Evolutionary conservation across 2,113 vertebrate species (phyloP).

Genomic region (Lophius piscatorius): DNA sequence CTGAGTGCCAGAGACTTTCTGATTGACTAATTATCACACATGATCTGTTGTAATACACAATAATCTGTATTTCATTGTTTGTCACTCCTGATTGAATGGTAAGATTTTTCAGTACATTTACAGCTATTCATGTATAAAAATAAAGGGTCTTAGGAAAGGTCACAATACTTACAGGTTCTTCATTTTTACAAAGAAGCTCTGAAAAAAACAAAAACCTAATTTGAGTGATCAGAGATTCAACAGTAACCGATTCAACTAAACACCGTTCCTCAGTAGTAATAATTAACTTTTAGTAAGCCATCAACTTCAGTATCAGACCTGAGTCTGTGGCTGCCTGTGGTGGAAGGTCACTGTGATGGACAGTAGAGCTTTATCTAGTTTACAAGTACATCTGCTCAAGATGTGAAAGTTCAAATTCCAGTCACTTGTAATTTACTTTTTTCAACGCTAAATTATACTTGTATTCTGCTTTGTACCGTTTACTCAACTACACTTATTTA

Average conservation of each 20-base stretch:
- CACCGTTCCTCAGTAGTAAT: slow-evolving; percentile 2
- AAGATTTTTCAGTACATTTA: too few species aligned
- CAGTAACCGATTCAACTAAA: not conserved
- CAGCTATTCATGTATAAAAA: too few species aligned
- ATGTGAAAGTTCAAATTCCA: too few species aligned
- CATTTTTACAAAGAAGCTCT: slow-evolving; percentile 80
- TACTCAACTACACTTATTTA: not conserved
- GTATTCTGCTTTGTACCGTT: not conserved
- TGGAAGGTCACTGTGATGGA: slow-evolving; percentile 1
- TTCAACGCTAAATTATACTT: too few species aligned
- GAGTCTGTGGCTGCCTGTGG: slow-evolving; percentile 5
- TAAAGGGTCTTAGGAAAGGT: not conserved
- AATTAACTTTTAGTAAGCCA: slow-evolving; percentile 31
- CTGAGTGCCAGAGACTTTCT: too few species aligned
- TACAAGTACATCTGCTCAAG: too few species aligned
- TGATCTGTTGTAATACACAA: too few species aligned
- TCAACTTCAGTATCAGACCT: slow-evolving; percentile 10
- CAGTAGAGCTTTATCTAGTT: slow-evolving; percentile 21
- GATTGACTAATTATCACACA: too few species aligned
- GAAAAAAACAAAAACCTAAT: slow-evolving; percentile 37
- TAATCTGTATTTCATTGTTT: too few species aligned
- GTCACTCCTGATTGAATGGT: too few species aligned
- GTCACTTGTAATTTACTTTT: too few species aligned
- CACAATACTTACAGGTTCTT: slow-evolving; percentile 71
- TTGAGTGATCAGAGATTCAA: not conserved